A percentile compares a stretch with the other conserved stretches of the same genome.
These are phyloP conservation scores for Alexandromys fortis DNA, from an alignment of 2,113 vertebrate genomes.

Conservation along the genomic window DNA sequence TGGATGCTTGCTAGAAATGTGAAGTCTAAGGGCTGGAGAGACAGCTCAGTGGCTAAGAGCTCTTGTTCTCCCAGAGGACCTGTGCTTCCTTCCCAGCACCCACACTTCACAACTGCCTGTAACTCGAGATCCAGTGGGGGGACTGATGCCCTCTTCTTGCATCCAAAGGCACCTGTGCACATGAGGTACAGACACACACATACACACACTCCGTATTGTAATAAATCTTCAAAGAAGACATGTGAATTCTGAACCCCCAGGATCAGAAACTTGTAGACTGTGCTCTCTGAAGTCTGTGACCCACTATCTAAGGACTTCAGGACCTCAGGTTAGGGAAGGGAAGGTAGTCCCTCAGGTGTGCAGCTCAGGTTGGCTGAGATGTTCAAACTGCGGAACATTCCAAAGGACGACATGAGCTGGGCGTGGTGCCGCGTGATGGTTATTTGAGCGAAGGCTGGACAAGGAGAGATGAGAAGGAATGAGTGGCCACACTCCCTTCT, in stretches of 20 bases:
- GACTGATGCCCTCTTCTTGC: background rate
- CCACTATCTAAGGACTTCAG: background rate
- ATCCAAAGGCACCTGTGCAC: too few relatives aligned
- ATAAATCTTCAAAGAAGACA: background rate
- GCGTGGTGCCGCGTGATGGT: rapidly evolving
- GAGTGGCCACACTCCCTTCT: background rate
- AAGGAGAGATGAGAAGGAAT: background rate
- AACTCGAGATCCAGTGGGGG: background rate
- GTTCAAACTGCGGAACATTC: background rate
- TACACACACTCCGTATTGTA: background rate
- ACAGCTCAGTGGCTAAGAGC: background rate
- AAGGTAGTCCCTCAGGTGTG: background rate
- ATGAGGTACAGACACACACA: background rate
- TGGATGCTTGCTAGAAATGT: background rate
- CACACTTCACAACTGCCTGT: background rate
- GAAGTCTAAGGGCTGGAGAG: background rate
- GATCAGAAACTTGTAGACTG: background rate
- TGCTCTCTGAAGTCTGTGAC: background rate
- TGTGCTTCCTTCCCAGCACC: background rate
- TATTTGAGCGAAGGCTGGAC: background rate
- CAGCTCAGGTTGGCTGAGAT: too few relatives aligned
- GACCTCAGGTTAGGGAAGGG: background rate
- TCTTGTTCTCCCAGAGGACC: background rate
- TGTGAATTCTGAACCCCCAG: background rate
- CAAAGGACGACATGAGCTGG: background rate